phyloP scores from a whole-genome alignment of 2,888 invertebrate species.

The Candidula unifasciata region DNA sequence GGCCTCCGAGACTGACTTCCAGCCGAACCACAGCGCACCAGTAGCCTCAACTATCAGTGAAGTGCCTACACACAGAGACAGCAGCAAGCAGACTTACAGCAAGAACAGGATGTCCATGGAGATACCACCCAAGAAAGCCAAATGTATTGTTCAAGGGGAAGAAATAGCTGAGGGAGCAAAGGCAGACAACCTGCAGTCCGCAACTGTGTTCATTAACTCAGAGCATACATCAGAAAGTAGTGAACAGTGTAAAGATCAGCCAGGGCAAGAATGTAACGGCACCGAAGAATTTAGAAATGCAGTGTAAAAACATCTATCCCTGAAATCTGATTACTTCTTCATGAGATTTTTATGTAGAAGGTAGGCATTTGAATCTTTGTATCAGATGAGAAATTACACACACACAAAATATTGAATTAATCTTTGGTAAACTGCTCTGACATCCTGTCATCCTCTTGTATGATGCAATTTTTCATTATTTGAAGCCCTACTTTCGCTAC shows the following conservation, averaged over 20 bases:
- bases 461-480: too few species aligned
- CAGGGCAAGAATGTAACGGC: slow-evolving; percentile 26
- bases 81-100: slow-evolving; percentile 32
- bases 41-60: background rate
- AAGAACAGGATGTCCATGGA: slow-evolving; percentile 58
- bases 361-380: too few species aligned
- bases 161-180: background rate
- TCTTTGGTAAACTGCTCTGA: too few species aligned
- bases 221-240: background rate
- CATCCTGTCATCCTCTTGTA: too few species aligned
- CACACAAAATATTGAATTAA: too few species aligned
- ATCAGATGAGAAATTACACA: too few species aligned
- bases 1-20: background rate
- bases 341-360: too few species aligned
- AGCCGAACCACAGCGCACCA: background rate
- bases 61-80: slow-evolving; percentile 26
- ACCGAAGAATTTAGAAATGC: slow-evolving; percentile 47
- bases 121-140: slow-evolving; percentile 58
- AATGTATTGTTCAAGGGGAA: slow-evolving; percentile 47
- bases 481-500: too few species aligned
- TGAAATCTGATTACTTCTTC: too few species aligned
- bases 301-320: background rate
- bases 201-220: background rate
- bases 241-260: slow-evolving; percentile 17
- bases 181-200: background rate